Percentiles rank a stretch among this genome's conserved stretches.
Conservation (phyloP, 2,113 vertebrate species). For the Rynchops niger region DNA sequence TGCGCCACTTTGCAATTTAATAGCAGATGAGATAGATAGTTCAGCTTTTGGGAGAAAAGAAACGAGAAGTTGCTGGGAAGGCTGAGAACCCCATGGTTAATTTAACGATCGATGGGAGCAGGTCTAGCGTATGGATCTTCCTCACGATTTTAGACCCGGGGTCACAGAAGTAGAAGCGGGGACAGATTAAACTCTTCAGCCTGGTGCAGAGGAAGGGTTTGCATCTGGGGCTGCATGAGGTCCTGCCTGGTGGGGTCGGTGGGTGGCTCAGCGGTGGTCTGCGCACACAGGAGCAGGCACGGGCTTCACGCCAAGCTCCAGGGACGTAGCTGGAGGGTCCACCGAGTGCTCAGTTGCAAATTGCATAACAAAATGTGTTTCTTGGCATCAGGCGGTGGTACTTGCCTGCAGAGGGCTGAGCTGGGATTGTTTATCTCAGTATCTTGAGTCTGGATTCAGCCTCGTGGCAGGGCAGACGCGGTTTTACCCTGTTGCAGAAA, state of each 20-base stretch:
- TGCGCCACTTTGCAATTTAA: neutral
- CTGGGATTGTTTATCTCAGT: neutral
- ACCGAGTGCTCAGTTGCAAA: neutral
- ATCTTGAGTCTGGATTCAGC: neutral
- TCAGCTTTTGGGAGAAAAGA: neutral
- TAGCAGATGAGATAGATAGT: neutral
- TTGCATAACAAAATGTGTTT: neutral
- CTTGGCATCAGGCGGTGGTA: neutral
- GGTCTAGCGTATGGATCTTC: neutral
- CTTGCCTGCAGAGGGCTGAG: neutral
- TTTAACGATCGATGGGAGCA: rapidly evolving
- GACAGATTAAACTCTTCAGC: neutral
- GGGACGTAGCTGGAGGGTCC: neutral
- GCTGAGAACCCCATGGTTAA: rapidly evolving
- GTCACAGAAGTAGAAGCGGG: neutral
- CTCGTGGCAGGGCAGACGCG: neutral
- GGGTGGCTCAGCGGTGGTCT: neutral
- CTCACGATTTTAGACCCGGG: neutral
- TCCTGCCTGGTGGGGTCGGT: rapidly evolving
- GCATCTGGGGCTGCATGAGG: neutral
- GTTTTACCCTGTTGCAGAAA: neutral
- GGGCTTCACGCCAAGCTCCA: neutral
- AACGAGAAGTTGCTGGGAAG: neutral
- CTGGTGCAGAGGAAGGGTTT: neutral
- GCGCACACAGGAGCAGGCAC: neutral